These are phyloP conservation scores for Drosophila yooni DNA, from an alignment of 2,888 invertebrate species.

Conservation along the genomic window DNA sequence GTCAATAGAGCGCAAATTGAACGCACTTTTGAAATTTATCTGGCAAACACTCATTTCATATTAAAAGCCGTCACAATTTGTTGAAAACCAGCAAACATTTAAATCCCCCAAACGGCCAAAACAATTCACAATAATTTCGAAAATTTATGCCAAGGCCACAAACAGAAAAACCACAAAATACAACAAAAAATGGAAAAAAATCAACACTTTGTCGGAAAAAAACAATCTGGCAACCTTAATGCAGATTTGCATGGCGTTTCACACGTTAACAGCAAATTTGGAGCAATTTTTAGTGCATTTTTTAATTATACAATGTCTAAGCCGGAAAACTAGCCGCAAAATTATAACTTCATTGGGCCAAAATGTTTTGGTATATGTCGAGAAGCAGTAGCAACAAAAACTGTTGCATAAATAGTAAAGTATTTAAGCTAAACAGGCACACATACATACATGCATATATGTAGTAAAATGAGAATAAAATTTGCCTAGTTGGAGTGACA, in stretches of 20 bases:
- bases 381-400: constrained; percentile 24
- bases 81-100: constrained; percentile 29
- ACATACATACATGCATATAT: neutral
- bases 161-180: constrained; percentile 11
- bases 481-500: constrained; percentile 59
- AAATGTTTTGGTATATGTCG: constrained; percentile 62
- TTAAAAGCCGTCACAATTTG: constrained; percentile 46
- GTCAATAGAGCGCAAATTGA: constrained; percentile 7
- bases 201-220: neutral
- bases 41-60: constrained; percentile 19
- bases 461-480: constrained; percentile 31
- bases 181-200: neutral
- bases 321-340: constrained; percentile 41
- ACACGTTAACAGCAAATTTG: constrained; percentile 42
- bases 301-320: constrained; percentile 39
- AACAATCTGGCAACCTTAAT: constrained; percentile 28
- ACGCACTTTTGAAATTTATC: constrained; percentile 28
- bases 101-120: constrained; percentile 31
- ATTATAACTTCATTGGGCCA: constrained; percentile 67
- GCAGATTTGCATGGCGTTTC: constrained; percentile 30
- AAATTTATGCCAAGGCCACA: constrained; percentile 41
- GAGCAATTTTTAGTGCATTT: constrained; percentile 70
- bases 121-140: constrained; percentile 33
- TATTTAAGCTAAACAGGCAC: constrained; percentile 48
- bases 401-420: constrained; percentile 71